phyloP scores from a whole-genome alignment of 2,797 vertebrate species.

The Echiichthys vipera region DNA sequence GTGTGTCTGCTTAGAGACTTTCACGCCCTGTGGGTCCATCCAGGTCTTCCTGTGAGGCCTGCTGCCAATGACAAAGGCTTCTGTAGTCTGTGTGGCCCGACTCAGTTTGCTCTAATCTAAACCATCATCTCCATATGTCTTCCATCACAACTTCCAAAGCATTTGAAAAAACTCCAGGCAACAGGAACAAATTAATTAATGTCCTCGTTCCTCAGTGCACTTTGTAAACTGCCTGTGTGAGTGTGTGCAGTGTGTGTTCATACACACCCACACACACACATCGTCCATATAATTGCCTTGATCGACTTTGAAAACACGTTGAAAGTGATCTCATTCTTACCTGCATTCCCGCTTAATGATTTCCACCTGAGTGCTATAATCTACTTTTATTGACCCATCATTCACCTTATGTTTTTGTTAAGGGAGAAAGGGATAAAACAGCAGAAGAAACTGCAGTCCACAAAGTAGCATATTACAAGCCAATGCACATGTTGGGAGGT shows the following conservation, averaged over 20 bases:
- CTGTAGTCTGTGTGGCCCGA: conserved; percentile 78
- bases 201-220: conserved; percentile 65
- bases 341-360: conserved; percentile 79
- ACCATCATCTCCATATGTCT: conserved; percentile 83
- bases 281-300: conserved; percentile 51
- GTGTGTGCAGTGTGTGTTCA: conserved; percentile 15
- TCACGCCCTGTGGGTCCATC: conserved; percentile 57
- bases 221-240: conserved; percentile 58
- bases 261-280: conserved; percentile 5
- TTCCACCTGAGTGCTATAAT: conserved; percentile 78
- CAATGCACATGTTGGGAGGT: conserved; percentile 75
- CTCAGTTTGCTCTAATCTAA: conserved; percentile 76
- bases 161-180: conserved; percentile 77
- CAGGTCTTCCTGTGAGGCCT: conserved; percentile 68
- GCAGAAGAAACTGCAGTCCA: conserved; percentile 51
- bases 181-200: conserved; percentile 86
- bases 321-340: conserved; percentile 77
- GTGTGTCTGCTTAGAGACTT: conserved; percentile 48
- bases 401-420: conserved; percentile 73
- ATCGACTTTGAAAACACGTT: conserved; percentile 58
- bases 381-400: conserved; percentile 76
- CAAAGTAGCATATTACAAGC: conserved; percentile 73
- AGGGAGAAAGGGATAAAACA: conserved; percentile 61
- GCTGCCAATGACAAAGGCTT: conserved; percentile 69
- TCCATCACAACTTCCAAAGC: conserved; percentile 78